Evolutionary conservation across 2,888 invertebrate species (phyloP), one percentile per base, ranked within the genome.

Genomic region (Sinelater perroti): DNA sequence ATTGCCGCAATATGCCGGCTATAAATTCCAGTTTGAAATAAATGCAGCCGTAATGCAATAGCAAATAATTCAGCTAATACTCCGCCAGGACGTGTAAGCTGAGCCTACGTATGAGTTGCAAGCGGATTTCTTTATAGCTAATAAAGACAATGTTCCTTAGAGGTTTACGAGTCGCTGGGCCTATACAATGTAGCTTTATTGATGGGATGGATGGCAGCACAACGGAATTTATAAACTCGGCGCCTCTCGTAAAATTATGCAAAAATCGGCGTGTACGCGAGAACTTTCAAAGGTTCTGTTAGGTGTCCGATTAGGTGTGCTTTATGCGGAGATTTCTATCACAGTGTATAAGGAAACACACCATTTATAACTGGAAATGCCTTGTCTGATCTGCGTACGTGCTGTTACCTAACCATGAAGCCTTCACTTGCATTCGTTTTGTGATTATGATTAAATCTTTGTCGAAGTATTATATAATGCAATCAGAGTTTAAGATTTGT

Each of bases 71-170:
- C 49, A 49, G 18, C 49, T 49, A 35, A 49, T 35, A 10, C 26
- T 16, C n/a, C 16, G 14, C 24, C 13, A 35, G 10, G 20, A 49
- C 10, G 33, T 35, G 8, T 36, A 35, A n/a, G 31, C 36, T 33
- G 42, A 42, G 20, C 50, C 17, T 50, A 50, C 38, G 13, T 24
- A 18, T 14, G 6, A 16, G 30, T 13, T 38, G 28, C 20, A 38
- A 40, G 35, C 40, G 33, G 40, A 31, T 40, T 31, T 30, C 38
- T 51, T 51, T 51, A 51, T 51, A 11, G 31, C 42, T 51, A 51
- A 51, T 51, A 40, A 51, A 35, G 30, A 40, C 30, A 30, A 40
- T 14, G 26, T 49, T 36, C 24, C 35, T 49, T 35, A 36, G 21
- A 49, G 49, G 40, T 51, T 50, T 38, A 38, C 18, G 28, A 36